Evolutionary conservation across 2,888 invertebrate species (phyloP), one percentile per base, ranked within the genome.

Genomic region (Pharmacophagus antenor): DNA sequence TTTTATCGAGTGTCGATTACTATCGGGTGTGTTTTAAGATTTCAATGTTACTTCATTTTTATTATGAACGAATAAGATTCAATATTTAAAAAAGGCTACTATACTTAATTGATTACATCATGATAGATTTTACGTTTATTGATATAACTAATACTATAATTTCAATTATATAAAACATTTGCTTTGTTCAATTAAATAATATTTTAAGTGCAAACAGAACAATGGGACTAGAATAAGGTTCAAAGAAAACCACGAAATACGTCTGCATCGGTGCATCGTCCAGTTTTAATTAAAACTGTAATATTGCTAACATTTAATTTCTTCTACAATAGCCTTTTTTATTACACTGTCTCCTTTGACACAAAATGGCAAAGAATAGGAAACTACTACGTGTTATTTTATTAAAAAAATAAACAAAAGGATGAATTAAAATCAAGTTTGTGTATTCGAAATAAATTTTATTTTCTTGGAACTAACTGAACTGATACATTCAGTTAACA

Each of bases 221-320:
- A 31, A 31, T 10, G 31, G 31, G 12, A 31, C 8, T 1, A 15
- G 31, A 15, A 25, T 25, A 25, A 25, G 23, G 8, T 31, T 31
- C 31, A 31, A 31, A 31, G 31, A 12, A 31, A 31, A 31, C 31
- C 31, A 12, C 31, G 31, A 31, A 31, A 31, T 31, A 31, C 31
- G 21, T 31, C 46, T 56, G 50, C 25, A 25, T 31, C 54, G 17
- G 47, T 27, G 55, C 55, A 44, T 31, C 53, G 50, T 54, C 53
- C 44, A 44, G 46, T 41, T 51, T 52, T 52, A 52, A 52, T 52
- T 41, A 52, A 52, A 52, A 52, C 41, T 21, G 52, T 41, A 52
- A 41, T 41, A 52, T 52, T 17, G 41, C 41, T 22, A 20, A 37
- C 37, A 23, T 52, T 52, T 52, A 52, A 52, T 41, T 52, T 51